A percentile compares a stretch with the other conserved stretches of the same genome.
Conservation (phyloP, 2,113 vertebrate genomes). For the Malaclemys terrapin region DNA sequence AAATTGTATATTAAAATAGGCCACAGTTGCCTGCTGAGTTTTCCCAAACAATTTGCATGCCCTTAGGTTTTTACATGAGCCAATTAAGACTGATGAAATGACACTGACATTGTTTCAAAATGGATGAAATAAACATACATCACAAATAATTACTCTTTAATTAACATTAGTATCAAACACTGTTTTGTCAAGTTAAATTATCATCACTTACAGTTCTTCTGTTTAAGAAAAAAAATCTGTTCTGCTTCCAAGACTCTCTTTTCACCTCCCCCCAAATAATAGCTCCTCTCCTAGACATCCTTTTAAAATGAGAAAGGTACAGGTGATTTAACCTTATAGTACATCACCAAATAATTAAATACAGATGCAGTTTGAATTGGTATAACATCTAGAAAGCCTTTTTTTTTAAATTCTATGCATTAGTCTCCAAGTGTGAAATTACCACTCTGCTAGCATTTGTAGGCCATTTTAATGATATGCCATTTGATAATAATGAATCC, state of each 20-base stretch:
- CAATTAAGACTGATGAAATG: neutral
- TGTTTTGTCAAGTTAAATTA: neutral
- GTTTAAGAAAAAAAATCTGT: neutral
- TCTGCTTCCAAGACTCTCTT: neutral
- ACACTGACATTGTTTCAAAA: neutral
- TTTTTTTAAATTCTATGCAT: neutral
- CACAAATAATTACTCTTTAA: neutral
- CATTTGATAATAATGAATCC: slow-evolving; percentile 75
- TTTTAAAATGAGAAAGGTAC: neutral
- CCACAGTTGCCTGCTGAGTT: neutral
- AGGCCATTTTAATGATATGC: slow-evolving; percentile 47
- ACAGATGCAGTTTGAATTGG: neutral
- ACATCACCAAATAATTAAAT: neutral
- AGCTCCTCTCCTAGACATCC: neutral
- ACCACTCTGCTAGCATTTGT: slow-evolving; percentile 28
- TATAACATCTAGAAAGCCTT: neutral
- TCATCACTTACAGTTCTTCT: neutral
- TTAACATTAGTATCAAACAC: neutral
- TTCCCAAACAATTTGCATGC: neutral
- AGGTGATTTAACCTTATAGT: neutral
- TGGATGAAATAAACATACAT: neutral
- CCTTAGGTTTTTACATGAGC: neutral
- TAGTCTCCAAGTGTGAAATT: slow-evolving; percentile 56
- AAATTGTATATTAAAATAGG: neutral
- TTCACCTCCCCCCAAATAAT: neutral